Evolutionary conservation across 2,888 invertebrate genomes (phyloP), one percentile per base, ranked within the genome.

Genomic region (Danaus chrysippus): DNA sequence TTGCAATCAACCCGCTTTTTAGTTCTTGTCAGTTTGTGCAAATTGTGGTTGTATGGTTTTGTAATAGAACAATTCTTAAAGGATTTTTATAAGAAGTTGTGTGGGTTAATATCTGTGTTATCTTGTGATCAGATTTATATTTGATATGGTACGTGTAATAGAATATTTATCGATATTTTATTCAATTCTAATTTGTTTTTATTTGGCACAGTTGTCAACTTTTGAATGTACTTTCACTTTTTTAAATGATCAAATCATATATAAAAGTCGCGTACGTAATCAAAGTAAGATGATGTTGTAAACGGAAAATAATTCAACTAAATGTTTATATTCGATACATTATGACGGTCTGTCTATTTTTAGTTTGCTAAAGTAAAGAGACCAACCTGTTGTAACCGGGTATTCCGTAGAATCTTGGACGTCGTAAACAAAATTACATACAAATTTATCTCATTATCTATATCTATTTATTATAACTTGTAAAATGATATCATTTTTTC

Each of bases 161-260:
- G 42, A 12, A 13, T n/a, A 49, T 52, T 52, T 9, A 46, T 49
- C 46, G 34, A 12, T 54, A 34, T 6, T 15, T 52, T n/a, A 19
- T 10, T 10, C 23, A 61, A 46, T 54, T 53, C 9, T 15, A 53
- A 44, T 54, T 64, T 62, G 59, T 62, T 62, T 63, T 59, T 59
- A 57, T 34, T 61, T 58, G 60, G 62, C 64, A 62, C 62, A 65
- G 55, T 68, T 68, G 70, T 66, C 70, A 70, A 70, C 62, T 67
- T 70, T 70, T 70, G 23, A 54, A 52, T 68, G 49, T 68, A 71
- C 73, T 73, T 73, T 73, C 72, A 72, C 73, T 72, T 72, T 72
- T 70, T 65, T 63, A 65, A 61, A 58, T 67, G 63, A 63, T 59
- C 67, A 64, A 57, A 64, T 54, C 62, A 61, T 67, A 64, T 58